Evolutionary conservation across 2,888 invertebrate species (phyloP).

Genomic region (Cantharis lateralis): DNA sequence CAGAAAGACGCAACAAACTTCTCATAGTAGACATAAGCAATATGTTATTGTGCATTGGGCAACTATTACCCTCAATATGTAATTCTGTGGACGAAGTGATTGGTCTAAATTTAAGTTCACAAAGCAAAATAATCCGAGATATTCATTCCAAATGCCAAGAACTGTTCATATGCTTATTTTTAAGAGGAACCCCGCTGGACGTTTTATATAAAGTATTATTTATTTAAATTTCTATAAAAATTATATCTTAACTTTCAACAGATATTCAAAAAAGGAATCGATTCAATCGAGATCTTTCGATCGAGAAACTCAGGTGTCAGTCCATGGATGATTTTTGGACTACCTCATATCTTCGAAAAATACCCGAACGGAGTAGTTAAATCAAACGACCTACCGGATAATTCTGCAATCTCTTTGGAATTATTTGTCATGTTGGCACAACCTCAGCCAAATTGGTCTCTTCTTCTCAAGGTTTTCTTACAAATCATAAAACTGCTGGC

Average conservation of each 20-base stretch:
- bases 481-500: background rate
- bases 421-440: conserved; percentile 73
- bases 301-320: conserved; percentile 62
- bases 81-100: conserved; percentile 65
- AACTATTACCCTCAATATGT: conserved; percentile 73
- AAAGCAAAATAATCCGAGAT: conserved; percentile 75
- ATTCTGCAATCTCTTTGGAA: conserved; percentile 70
- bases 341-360: conserved; percentile 64
- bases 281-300: conserved; percentile 61
- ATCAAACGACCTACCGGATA: conserved; percentile 60
- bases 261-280: conserved; percentile 63
- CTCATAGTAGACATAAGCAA: conserved; percentile 78
- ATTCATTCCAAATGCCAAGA: conserved; percentile 84
- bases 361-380: conserved; percentile 53
- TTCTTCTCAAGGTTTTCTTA: conserved; percentile 68
- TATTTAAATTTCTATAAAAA: no score
- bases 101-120: conserved; percentile 63
- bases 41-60: conserved; percentile 74
- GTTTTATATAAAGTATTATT: conserved; percentile 81
- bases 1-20: conserved; percentile 61
- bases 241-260: conserved; percentile 35
- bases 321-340: conserved; percentile 73
- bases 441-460: conserved; percentile 79
- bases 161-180: conserved; percentile 72
- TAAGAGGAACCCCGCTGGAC: conserved; percentile 76